Conservation (phyloP, 2,113 vertebrate species). For the Marmota flaviventris region DNA sequence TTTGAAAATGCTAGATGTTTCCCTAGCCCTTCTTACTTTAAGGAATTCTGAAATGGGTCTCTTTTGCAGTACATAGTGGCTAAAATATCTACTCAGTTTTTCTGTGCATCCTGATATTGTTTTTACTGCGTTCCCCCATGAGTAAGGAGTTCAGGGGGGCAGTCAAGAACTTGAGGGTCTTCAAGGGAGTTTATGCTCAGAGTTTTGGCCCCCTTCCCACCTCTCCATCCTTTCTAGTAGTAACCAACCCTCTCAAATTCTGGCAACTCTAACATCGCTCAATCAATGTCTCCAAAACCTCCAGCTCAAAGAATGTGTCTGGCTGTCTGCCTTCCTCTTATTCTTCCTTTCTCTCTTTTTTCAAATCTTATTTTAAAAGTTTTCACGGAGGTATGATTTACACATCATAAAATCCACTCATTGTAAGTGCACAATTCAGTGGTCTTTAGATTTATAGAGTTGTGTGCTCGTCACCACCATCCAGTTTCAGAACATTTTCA, state of each 20-base stretch:
- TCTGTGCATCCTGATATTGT: not conserved
- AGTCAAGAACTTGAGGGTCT: not conserved
- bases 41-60: not conserved
- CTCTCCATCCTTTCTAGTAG: not conserved
- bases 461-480: not conserved
- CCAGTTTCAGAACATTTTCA: not conserved
- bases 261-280: not conserved
- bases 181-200: not conserved
- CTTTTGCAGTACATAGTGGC: not conserved
- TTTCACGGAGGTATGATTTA: not conserved
- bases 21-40: not conserved
- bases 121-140: not conserved
- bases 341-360: not conserved
- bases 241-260: not conserved
- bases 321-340: not conserved
- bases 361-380: not conserved
- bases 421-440: not conserved
- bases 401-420: slow-evolving; percentile 1
- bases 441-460: slow-evolving; percentile 13
- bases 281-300: not conserved
- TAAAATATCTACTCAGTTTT: not conserved
- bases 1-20: not conserved
- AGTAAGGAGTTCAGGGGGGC: not conserved
- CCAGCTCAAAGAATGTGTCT: not conserved
- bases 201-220: not conserved